Evolutionary conservation across 2,797 vertebrate genomes (phyloP), one percentile per base, ranked within the genome.

Genomic region (Pterois miles): DNA sequence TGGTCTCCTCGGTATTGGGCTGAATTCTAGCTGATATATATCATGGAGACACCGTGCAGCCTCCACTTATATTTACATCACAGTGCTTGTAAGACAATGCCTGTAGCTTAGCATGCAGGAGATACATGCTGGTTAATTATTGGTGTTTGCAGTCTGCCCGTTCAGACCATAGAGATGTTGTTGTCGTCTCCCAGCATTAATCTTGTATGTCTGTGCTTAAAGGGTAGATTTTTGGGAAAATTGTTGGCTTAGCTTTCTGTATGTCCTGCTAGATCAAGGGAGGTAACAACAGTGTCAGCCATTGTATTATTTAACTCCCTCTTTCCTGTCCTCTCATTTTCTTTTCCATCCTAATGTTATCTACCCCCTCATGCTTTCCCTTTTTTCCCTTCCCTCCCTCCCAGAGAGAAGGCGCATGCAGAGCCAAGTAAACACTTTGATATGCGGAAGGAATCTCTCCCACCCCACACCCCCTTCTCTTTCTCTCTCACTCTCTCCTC

Each of bases 351-450:
- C 76, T 48, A 80, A 80, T 23, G 48, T 90, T 83, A 76, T 88
- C 81, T 83, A 59, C 85, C 84, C 80, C 78, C 71, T 74, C 59
- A 78, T 81, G 13, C 23, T 62, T 62, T 57, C 27, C 60, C 83
- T 68, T 72, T 84, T 86, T 85, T 76, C 74, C 69, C 34, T 80
- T 72, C 74, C 73, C 80, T 81, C 79, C 83, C 89, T 88, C 88
- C 86, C 84, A 25, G 70, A 89, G 88, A 87, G 88, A 89, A 91
- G 88, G 76, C 85, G 66, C 91, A 88, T 81, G 80, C 83, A 90
- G 86, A 89, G 91, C 92, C 89, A 92, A 94, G 93, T 94, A 93
- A 95, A 95, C 93, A 94, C 94, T 95, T 93, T 93, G 93, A 93
- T 94, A 95, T 95, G 94, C 93, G 88, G 92, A 93, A 93, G 92